Base-by-base conservation (phyloP, 2,888 invertebrate species). In the Drosophila cracens region DNA sequence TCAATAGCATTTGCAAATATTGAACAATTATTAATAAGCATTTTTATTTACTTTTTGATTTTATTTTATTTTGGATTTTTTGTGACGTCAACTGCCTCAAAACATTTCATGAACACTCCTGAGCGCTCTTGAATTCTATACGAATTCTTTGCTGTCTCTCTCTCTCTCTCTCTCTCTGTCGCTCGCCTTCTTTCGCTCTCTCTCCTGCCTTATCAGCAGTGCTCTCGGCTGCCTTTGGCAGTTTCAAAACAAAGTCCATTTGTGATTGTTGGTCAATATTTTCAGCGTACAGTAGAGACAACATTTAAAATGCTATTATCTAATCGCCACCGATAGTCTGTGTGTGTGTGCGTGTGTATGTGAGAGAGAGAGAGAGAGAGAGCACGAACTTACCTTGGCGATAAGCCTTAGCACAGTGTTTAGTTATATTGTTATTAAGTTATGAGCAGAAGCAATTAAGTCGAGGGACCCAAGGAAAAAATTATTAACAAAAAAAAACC, bases 181-280 rank as follows among this genome's bases (percentile, higher is more conserved):
- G 33, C 16, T 16, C 7, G 21, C 8, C 2, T n/a, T 53, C n/a
- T 2, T 11, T 36, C 11, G 5, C 54, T 49, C 4, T 1, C 36
- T 25, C 18, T 21, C 10, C 11, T 40, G 54, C 36, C 29, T 60
- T 57, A 21, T 57, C 18, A 38, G 56, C n/a, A 38, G 27, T n/a
- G 27, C 48, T 33, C 53, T 49, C 59, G 25, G 34, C 46, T 63
- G 61, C 51, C 58, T 61, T 64, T 79, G 57, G 76, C 61, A 61
- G 67, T 82, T 83, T 84, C 70, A 81, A 87, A 84, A 87, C 83
- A 84, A 84, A 84, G 83, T 84, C 87, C 87, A 87, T 74, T 84
- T 74, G 65, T 84, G 78, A 79, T 84, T 78, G 71, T 76, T 83
- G 85, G 84, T 74, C 82, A 79, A 87, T 66, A 29, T 82, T 79